Base-by-base conservation (phyloP, 2,113 vertebrate genomes). In the Erythrocercus mccallii region DNA sequence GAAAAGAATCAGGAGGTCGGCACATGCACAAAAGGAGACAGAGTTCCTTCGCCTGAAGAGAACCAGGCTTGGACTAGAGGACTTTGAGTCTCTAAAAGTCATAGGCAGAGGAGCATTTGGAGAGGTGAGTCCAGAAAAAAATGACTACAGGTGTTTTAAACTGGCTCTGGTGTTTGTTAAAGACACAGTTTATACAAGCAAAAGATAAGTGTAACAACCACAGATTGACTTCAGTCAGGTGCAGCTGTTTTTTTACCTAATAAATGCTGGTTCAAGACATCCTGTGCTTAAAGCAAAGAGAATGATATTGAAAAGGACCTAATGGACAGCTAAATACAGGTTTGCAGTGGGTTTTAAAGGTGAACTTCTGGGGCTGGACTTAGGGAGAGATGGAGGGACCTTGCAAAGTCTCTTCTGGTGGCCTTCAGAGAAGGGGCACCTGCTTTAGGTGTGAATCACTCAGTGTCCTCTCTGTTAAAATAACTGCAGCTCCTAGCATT, bases 61-160 rank as follows among this genome's bases (percentile, higher is more conserved):
- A 72, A 99, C 98, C 79, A 97, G 98, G 76, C 98, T 99, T 48
- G 98, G 98, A 4, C 64, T 99, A 94, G 98, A 98, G 92, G 98
- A 99, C 97, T 99, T 99, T 94, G 98, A 99, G 56, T 99, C 98
- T 51, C 97, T 99, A 20, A 98, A 99, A 98, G 98, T 99, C 11
- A 99, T 99, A 91, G 98, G 98, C 84, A 98, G 98, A 96, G 98
- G 98, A 91, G 98, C 98, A 9, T 99, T 99, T 94, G 98, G 98
- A 95, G 98, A 99, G 98, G 98, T 98, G 83, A 97, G 93, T 76
- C n/a, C 72, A 35, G 21, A 15, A 23, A 8, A 35, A 56, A 35
- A 23, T 5, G 20, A 35, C 27, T 45, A 0, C 20, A 10, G 0
- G 5, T 7, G 2, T 31, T 66, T 87, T n/a, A 6, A 9, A 28